These are phyloP conservation scores for Carassius auratus DNA, from an alignment of 2,113 vertebrate genomes.

Conservation along the genomic window DNA sequence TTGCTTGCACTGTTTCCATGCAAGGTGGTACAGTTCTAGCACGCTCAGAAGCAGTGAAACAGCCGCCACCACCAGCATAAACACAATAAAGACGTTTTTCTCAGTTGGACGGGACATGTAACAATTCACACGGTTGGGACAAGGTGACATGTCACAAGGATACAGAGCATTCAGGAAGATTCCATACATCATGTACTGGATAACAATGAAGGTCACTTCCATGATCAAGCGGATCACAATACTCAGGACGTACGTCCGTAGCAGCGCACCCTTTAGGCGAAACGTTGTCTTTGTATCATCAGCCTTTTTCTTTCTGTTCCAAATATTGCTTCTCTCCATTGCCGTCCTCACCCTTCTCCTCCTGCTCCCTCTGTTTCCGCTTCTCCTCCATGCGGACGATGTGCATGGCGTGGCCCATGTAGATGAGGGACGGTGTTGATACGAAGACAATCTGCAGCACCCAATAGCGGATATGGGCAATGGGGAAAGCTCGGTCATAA, in stretches of 20 bases:
- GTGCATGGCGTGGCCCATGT: conserved; percentile 96
- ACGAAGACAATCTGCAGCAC: conserved; percentile 97
- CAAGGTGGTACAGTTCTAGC: conserved; percentile 89
- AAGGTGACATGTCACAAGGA: conserved; percentile 84
- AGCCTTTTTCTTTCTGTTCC: conserved; percentile 71
- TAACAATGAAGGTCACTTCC: conserved; percentile 91
- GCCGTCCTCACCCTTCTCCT: conserved; percentile 59
- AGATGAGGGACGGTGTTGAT: conserved; percentile 92
- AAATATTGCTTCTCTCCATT: conserved; percentile 69
- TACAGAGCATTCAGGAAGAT: conserved; percentile 89
- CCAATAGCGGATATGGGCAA: conserved; percentile 97
- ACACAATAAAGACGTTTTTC: conserved; percentile 97
- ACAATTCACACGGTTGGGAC: conserved; percentile 93
- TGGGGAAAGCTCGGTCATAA: conserved; percentile 95
- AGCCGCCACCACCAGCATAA: conserved; percentile 90
- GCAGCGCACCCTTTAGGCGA: conserved; percentile 82
- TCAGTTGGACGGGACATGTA: conserved; percentile 95
- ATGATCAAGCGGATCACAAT: conserved; percentile 90
- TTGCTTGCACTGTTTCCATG: conserved; percentile 83
- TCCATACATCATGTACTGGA: conserved; percentile 91
- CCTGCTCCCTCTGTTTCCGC: conserved; percentile 59
- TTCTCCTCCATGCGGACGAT: conserved; percentile 89
- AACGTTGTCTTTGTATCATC: conserved; percentile 77
- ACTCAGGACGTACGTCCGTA: conserved; percentile 91
- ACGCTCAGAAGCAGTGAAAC: conserved; percentile 91